A percentile compares a stretch with the other conserved stretches of the same genome.
Evolutionary conservation across 2,888 invertebrate genomes (phyloP).

Genomic region (Timema podura): DNA sequence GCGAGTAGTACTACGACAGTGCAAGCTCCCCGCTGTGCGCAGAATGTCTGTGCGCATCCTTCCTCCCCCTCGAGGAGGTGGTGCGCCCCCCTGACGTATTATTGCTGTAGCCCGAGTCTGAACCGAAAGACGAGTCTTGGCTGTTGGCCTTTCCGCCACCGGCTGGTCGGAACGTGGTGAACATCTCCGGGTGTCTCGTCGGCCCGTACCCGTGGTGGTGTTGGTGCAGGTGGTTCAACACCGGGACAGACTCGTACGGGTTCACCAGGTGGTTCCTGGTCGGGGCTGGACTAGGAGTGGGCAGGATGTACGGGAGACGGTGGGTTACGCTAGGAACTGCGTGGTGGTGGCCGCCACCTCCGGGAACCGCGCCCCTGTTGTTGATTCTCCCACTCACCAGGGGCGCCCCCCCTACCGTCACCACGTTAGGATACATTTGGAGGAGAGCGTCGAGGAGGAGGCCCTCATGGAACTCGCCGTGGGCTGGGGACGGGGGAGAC

Average conservation of each 20-base stretch:
- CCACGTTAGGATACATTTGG: constrained; percentile 68
- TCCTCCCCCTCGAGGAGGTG: constrained; percentile 45
- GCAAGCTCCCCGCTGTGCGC: constrained; percentile 28
- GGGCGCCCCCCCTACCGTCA: constrained; percentile 52
- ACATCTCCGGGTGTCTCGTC: constrained; percentile 37
- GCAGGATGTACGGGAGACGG: constrained; percentile 33
- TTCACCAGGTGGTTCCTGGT: constrained; percentile 39
- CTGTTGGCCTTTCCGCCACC: constrained; percentile 57
- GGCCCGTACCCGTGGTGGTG: constrained; percentile 35
- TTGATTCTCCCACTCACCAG: constrained; percentile 40
- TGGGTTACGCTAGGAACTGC: constrained; percentile 30
- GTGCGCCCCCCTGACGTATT: constrained; percentile 65
- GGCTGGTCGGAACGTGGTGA: constrained; percentile 44
- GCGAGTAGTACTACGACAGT: constrained; percentile 27
- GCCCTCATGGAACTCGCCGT: constrained; percentile 74
- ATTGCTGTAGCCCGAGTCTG: constrained; percentile 83
- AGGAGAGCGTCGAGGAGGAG: constrained; percentile 69
- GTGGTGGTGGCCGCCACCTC: constrained; percentile 35
- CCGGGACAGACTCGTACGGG: constrained; percentile 67
- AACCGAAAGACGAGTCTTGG: constrained; percentile 74
- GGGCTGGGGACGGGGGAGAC: constrained; percentile 20
- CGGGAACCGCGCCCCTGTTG: constrained; percentile 41
- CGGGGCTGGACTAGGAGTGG: constrained; percentile 33
- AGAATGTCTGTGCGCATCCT: constrained; percentile 30
- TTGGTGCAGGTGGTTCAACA: constrained; percentile 52